Evolutionary conservation across 2,888 invertebrate species (phyloP).

Genomic region (Eilema caniola): DNA sequence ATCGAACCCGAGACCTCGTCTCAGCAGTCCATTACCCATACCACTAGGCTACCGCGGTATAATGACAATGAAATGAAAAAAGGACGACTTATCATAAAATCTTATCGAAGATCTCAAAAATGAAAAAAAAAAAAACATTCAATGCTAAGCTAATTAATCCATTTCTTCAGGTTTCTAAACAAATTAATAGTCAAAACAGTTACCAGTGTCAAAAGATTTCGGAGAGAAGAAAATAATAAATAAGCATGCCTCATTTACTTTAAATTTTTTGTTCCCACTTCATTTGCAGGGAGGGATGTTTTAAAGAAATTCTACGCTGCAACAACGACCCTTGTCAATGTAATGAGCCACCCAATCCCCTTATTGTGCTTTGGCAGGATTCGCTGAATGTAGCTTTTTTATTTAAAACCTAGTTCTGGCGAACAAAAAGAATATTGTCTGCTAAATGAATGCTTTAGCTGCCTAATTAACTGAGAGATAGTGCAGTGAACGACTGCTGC

Average conservation of each 20-base stretch:
- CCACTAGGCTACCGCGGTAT: no score
- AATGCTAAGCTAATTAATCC: not conserved
- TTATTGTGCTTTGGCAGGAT: constrained; percentile 35
- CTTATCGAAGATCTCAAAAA: no score
- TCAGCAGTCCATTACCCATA: no score
- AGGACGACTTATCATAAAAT: no score
- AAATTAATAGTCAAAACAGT: not conserved
- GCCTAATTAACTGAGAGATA: not conserved
- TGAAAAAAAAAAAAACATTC: not conserved
- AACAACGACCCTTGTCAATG: constrained; percentile 56
- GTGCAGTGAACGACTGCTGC: no score
- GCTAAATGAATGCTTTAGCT: constrained; percentile 6
- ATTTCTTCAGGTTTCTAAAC: no score
- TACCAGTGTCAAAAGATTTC: constrained; percentile 13
- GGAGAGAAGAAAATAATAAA: constrained; percentile 21
- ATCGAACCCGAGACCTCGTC: no score
- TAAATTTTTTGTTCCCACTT: constrained; percentile 45
- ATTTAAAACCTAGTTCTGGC: constrained; percentile 2
- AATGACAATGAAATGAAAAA: no score
- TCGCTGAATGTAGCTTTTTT: constrained; percentile 23
- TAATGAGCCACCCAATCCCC: constrained; percentile 45
- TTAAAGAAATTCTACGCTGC: constrained; percentile 41
- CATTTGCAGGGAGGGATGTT: constrained; percentile 38
- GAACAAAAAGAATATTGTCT: not conserved
- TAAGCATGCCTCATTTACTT: constrained; percentile 21